Evolutionary conservation across 1,140 invertebrate species (phyloP).

Genomic region (Mycetomoellerius zeteki): DNA sequence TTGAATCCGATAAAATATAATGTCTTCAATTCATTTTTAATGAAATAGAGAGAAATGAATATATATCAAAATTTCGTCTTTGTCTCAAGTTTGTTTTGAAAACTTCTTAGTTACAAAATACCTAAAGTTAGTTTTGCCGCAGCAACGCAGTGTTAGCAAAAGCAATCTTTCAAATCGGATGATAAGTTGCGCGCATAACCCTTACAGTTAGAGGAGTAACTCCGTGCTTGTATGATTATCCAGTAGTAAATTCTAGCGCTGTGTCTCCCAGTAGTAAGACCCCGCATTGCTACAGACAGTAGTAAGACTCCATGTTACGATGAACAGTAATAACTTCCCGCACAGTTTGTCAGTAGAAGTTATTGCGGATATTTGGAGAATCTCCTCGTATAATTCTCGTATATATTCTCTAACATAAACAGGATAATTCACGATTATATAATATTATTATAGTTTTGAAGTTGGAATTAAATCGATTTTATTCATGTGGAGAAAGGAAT

Average conservation of each 20-base stretch:
- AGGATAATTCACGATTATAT: not conserved
- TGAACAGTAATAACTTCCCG: slow-evolving; percentile 10
- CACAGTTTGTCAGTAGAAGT: slow-evolving; percentile 22
- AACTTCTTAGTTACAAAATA: not conserved
- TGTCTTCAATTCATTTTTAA: not conserved
- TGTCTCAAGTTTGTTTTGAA: slow-evolving; percentile 11
- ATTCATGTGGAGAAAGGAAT: not conserved
- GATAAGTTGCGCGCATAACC: slow-evolving; percentile 6
- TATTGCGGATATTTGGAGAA: not conserved
- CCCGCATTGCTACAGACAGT: not conserved
- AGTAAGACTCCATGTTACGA: not conserved
- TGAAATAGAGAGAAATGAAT: not conserved
- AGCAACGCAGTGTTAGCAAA: not conserved
- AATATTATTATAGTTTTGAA: not conserved
- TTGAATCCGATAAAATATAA: too few species aligned
- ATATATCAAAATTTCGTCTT: not conserved
- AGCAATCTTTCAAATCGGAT: slow-evolving; percentile 18
- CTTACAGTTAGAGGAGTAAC: not conserved
- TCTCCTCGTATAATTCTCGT: not conserved
- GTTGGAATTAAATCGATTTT: not conserved
- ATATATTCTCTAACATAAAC: not conserved
- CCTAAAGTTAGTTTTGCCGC: not conserved
- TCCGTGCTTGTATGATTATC: slow-evolving; percentile 21
- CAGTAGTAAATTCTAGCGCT: slow-evolving; percentile 18
- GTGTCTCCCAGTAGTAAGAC: slow-evolving; percentile 29